A percentile compares a stretch with the other conserved stretches of the same genome.
phyloP scores from a whole-genome alignment of 2,888 invertebrate species.

The Cinara cedri region DNA sequence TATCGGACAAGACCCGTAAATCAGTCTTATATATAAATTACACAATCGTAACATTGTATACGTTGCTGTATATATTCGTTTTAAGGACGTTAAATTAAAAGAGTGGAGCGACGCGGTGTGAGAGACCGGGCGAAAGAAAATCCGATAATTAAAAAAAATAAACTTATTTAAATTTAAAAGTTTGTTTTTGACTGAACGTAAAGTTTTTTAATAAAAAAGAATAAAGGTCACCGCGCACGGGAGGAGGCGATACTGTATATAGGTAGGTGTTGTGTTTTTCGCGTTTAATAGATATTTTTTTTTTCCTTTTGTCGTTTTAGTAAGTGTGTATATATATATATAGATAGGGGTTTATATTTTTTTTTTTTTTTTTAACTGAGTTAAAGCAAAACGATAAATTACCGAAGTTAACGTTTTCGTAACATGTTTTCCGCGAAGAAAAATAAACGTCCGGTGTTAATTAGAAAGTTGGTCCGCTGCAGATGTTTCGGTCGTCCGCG shows the following conservation, averaged over 20 bases:
- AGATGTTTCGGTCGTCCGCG: constrained; percentile 39
- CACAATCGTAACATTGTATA: constrained; percentile 25
- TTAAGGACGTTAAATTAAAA: constrained; percentile 49
- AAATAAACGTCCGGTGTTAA: constrained; percentile 43
- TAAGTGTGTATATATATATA: no score
- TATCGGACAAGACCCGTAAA: constrained; percentile 40
- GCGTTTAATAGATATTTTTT: constrained; percentile 37
- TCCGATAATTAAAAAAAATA: constrained; percentile 56
- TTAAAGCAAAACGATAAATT: constrained; percentile 53
- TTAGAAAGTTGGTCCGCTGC: constrained; percentile 40
- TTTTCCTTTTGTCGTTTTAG: constrained; percentile 29
- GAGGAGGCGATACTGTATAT: not conserved
- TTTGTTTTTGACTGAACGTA: constrained; percentile 52
- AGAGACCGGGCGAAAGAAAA: constrained; percentile 21
- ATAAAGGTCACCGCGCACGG: constrained; percentile 33
- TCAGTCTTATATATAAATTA: constrained; percentile 32
- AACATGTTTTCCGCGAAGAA: constrained; percentile 27
- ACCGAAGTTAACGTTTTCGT: constrained; percentile 28
- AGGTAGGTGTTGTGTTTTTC: constrained; percentile 52
- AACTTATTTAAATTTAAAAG: constrained; percentile 54
- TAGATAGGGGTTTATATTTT: no score
- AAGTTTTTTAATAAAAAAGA: constrained; percentile 56
- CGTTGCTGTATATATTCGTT: not conserved
- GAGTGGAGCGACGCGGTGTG: not conserved
- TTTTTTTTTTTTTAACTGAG: constrained; percentile 36